Percentiles rank a stretch among this genome's conserved stretches.
Evolutionary conservation across 2,888 invertebrate genomes (phyloP).

Genomic region (Leptopilina myrica): DNA sequence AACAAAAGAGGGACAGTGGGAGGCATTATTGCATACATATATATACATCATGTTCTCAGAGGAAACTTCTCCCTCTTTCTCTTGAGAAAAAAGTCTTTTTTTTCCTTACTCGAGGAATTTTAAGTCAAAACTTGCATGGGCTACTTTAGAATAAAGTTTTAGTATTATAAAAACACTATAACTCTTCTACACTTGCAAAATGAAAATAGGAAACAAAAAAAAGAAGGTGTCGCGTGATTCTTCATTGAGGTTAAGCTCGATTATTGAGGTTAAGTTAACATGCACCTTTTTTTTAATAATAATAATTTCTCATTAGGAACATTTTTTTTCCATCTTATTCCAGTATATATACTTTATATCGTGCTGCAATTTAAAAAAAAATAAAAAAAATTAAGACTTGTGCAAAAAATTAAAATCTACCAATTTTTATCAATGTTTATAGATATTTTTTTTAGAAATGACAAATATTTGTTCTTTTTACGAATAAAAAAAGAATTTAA

Average conservation of each 20-base stretch:
- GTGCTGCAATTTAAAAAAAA: neutral
- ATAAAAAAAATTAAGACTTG: neutral
- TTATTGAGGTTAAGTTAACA: constrained; percentile 33
- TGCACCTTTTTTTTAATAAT: constrained; percentile 26
- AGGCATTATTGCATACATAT: constrained; percentile 9
- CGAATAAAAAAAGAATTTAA: no score
- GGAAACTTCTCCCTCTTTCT: neutral
- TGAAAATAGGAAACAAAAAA: constrained; percentile 7
- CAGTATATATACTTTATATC: no score
- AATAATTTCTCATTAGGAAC: constrained; percentile 10
- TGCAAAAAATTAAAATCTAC: neutral
- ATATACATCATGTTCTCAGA: no score
- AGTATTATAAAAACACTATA: constrained; percentile 1
- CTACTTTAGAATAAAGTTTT: neutral
- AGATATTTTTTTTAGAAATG: no score
- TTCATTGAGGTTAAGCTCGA: constrained; percentile 33
- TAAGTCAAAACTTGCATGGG: constrained; percentile 19
- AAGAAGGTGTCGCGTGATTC: constrained; percentile 22
- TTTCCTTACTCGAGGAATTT: constrained; percentile 1
- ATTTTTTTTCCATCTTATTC: neutral
- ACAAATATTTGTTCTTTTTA: no score
- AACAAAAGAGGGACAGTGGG: constrained; percentile 21
- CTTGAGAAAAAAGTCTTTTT: neutral
- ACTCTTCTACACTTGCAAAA: constrained; percentile 24
- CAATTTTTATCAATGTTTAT: neutral